phyloP scores from a whole-genome alignment of 2,113 vertebrate species.

The Tympanuchus pallidicinctus region DNA sequence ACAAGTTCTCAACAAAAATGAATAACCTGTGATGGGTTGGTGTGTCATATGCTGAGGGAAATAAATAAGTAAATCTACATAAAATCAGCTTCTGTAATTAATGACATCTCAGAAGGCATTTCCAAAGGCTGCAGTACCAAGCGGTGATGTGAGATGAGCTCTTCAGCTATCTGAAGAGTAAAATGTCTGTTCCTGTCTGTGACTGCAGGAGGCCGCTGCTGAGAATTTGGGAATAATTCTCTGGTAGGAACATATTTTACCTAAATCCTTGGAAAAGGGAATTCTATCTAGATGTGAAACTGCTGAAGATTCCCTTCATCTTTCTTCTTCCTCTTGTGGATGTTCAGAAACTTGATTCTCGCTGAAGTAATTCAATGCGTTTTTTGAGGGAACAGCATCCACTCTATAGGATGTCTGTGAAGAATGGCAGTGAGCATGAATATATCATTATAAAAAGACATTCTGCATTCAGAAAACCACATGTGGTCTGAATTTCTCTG shows the following conservation, averaged over 20 bases:
- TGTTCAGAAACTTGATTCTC: conserved; percentile 11
- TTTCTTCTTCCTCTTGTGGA: neutral
- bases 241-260: neutral
- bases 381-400: neutral
- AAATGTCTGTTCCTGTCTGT: neutral
- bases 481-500: conserved; percentile 24
- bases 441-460: conserved; percentile 53
- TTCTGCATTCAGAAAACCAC: conserved; percentile 32
- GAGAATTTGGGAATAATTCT: neutral
- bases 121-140: neutral
- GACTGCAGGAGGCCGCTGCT: neutral
- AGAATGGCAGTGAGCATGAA: conserved; percentile 9
- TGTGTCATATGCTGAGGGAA: neutral
- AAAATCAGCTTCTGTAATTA: neutral
- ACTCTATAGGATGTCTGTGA: conserved; percentile 16
- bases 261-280: neutral
- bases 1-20: neutral
- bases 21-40: neutral
- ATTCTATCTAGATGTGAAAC: neutral
- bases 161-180: neutral
- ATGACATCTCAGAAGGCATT: neutral
- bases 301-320: neutral
- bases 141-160: neutral
- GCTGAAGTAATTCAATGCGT: neutral
- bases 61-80: neutral